A percentile compares a stretch with the other conserved stretches of the same genome.
These are phyloP conservation scores for Lucilia sericata DNA, from an alignment of 1,140 invertebrate species.

Conservation along the genomic window DNA sequence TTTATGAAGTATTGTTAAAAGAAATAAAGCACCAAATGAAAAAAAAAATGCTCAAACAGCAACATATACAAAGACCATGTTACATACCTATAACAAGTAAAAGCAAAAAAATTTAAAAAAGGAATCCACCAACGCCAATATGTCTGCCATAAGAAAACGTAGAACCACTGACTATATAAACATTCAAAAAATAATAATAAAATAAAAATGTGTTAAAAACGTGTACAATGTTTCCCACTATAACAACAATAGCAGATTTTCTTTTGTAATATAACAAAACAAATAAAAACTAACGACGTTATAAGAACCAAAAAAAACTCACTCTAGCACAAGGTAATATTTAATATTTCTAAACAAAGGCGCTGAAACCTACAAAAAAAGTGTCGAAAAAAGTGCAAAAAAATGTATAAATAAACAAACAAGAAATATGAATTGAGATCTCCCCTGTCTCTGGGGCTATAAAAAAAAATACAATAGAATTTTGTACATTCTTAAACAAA, in stretches of 20 bases:
- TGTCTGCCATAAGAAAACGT: neutral
- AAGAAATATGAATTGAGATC: too few species aligned
- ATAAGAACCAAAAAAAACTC: neutral
- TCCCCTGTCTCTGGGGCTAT: too few species aligned
- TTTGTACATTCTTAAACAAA: neutral
- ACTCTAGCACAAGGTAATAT: neutral
- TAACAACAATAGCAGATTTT: neutral
- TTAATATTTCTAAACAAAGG: neutral
- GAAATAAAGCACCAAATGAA: neutral
- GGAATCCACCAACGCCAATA: neutral
- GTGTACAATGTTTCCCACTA: neutral
- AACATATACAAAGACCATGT: neutral
- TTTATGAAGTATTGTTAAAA: conserved; percentile 11
- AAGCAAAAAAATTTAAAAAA: neutral
- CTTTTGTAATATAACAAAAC: neutral
- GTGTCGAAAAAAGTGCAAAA: neutral
- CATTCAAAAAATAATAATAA: neutral
- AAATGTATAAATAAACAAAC: neutral
- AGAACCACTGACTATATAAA: neutral
- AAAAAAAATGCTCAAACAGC: conserved; percentile 2
- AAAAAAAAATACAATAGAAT: neutral
- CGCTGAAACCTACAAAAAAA: neutral
- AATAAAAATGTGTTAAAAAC: conserved; percentile 4
- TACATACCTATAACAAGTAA: neutral
- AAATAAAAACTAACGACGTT: neutral